Evolutionary conservation across 2,113 vertebrate species (phyloP).

Genomic region (Salvelinus fontinalis): DNA sequence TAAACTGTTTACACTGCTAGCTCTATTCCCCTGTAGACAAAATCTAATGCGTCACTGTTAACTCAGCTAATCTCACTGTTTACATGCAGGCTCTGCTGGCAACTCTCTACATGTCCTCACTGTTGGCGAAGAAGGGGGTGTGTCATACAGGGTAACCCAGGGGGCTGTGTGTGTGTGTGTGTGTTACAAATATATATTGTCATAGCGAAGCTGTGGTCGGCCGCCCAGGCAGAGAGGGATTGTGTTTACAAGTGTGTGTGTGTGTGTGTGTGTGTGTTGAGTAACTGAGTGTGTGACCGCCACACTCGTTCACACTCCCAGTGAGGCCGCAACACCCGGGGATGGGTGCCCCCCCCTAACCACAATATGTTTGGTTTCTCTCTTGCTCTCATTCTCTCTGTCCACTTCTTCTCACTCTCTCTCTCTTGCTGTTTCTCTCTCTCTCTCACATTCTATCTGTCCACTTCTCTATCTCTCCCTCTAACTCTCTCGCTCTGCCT

Average conservation of each 20-base stretch:
- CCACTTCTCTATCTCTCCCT: too few species aligned
- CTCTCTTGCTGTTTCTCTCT: conserved; percentile 1
- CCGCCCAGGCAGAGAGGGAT: not conserved
- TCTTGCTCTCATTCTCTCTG: not conserved
- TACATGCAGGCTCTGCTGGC: conserved; percentile 49
- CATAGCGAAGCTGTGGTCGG: not conserved
- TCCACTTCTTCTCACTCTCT: not conserved
- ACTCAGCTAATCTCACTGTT: conserved; percentile 67
- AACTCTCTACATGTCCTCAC: conserved; percentile 29
- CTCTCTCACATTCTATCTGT: too few species aligned
- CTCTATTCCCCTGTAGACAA: conserved; percentile 50
- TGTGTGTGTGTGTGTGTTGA: not conserved
- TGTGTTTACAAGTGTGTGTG: not conserved
- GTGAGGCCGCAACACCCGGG: conserved; percentile 19
- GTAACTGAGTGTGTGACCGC: conserved; percentile 8
- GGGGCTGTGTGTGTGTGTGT: conserved; percentile 17
- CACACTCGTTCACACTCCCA: conserved; percentile 27
- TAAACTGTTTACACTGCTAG: conserved; percentile 67
- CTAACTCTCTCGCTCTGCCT: not conserved
- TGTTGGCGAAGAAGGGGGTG: not conserved
- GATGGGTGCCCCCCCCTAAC: not conserved
- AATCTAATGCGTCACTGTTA: conserved; percentile 65
- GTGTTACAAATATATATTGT: conserved; percentile 6
- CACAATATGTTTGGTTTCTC: not conserved
- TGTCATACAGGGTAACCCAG: conserved; percentile 9